phyloP scores from a whole-genome alignment of 23 tunicate species.

The Botrylloides violaceus region DNA sequence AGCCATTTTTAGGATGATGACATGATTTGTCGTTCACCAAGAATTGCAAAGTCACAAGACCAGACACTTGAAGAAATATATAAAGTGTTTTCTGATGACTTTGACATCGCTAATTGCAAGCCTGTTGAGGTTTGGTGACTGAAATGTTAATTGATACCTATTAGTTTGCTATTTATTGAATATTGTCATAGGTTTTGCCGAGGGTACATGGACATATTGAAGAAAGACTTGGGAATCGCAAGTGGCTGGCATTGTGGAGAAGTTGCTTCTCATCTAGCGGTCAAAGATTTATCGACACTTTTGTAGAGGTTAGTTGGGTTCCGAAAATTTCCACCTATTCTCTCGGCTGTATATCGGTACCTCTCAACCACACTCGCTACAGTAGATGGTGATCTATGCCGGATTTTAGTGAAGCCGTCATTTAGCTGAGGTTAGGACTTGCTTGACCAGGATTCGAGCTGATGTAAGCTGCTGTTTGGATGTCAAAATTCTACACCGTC shows the following conservation, averaged over 20 bases:
- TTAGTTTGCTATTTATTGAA: not conserved
- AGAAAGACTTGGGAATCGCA: constrained; percentile 63
- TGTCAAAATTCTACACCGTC: too few species aligned
- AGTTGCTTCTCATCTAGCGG: constrained; percentile 49
- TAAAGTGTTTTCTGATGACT: constrained; percentile 76
- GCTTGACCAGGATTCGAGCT: too few species aligned
- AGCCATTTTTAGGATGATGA: not conserved
- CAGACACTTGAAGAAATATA: constrained; percentile 42
- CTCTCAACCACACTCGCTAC: too few species aligned
- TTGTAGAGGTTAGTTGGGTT: constrained; percentile 82
- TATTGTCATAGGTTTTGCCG: constrained; percentile 42
- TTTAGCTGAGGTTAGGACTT: too few species aligned
- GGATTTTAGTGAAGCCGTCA: too few species aligned
- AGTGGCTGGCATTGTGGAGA: constrained; percentile 92
- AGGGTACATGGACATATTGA: constrained; percentile 69
- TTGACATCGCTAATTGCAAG: constrained; percentile 70
- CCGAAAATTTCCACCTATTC: too few species aligned
- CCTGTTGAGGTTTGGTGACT: constrained; percentile 53
- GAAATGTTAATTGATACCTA: not conserved
- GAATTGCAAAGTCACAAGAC: not conserved
- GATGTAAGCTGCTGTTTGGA: too few species aligned
- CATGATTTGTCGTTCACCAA: not conserved
- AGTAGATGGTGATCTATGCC: too few species aligned
- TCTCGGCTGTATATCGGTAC: too few species aligned
- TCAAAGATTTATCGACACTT: constrained; percentile 57